Percentiles rank a stretch among this genome's conserved stretches.
These are phyloP conservation scores for Smutsia gigantea DNA, from an alignment of 2,797 vertebrate species.

Conservation along the genomic window DNA sequence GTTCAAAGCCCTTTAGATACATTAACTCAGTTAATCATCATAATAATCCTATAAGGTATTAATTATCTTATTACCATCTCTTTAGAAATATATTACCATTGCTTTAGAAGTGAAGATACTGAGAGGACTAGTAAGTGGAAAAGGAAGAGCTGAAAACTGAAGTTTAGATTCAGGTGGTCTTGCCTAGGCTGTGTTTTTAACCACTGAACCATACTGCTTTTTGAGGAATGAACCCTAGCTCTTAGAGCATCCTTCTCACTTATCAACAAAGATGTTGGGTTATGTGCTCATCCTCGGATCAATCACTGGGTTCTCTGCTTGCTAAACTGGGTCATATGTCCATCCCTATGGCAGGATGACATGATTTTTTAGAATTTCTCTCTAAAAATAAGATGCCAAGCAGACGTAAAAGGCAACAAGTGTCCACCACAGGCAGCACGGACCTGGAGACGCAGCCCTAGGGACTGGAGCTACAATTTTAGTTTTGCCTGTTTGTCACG, in stretches of 20 bases:
- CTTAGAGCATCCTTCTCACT: background rate
- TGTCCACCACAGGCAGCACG: background rate
- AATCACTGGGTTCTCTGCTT: background rate
- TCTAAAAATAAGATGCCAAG: background rate
- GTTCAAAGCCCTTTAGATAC: background rate
- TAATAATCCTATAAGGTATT: background rate
- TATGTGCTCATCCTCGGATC: background rate
- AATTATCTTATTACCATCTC: background rate
- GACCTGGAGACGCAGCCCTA: background rate
- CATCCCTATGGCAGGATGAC: background rate
- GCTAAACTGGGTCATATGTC: background rate
- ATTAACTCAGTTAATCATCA: background rate
- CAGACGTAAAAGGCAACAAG: background rate
- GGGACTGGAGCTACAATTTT: background rate
- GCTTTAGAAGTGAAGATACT: background rate
- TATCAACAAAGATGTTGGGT: background rate
- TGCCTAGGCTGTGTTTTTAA: background rate
- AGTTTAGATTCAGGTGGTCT: background rate
- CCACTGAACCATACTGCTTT: background rate
- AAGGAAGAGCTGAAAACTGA: background rate
- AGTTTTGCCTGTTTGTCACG: slow-evolving; percentile 10
- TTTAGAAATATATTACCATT: background rate
- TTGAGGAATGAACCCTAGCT: background rate
- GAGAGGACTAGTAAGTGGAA: background rate
- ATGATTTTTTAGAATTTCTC: background rate